Base-by-base conservation (phyloP, 2,113 vertebrate species). In the Psilopsiagon aymara region DNA sequence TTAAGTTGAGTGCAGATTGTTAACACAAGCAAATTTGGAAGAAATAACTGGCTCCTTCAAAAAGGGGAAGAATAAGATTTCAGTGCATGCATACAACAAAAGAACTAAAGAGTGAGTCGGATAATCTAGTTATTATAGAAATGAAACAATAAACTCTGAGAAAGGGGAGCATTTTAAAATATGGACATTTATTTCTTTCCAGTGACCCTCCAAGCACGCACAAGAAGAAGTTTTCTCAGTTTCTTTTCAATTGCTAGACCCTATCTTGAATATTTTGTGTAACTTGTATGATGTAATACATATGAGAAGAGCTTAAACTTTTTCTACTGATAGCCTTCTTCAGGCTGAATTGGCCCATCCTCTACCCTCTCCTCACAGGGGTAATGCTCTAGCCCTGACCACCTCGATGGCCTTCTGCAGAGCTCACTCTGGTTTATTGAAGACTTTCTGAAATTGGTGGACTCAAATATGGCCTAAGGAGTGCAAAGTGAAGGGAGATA, bases 351-450 rank as follows among this genome's bases (percentile, higher is more conserved):
- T 31, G 24, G 8, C 3, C 4, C 9, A 3, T 27, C 6, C 9
- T 64, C 13, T 15, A 66, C 9, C 7, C 6, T 46, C 13, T 79
- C 3, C 25, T 67, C 5, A 27, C 6, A 39, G 11, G 25, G 8
- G 5, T 8, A 18, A 1, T 21, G 14, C 13, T 88, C 19, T 37
- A 86, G 6, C 8, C 23, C 24, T 71, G 27, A 23, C 2, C 10
- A 53, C 6, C 15, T 67, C 0, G 0, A 21, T 17, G 47, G 4
- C 12, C 4, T 11, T 77, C 13, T 31, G 16, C 2, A 2, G 43
- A 51, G 9, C 6, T 81, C 21, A 37, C 7, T 47, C 10, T 39
- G 10, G 2, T 73, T 74, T 51, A 39, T 15, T 75, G 25, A 15
- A 43, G 8, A 16, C 19, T 64, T 27, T 55, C 60, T 67, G 23